Evolutionary conservation across 2,797 vertebrate species (phyloP), one percentile per base, ranked within the genome.

Genomic region (Tadarida brasiliensis): DNA sequence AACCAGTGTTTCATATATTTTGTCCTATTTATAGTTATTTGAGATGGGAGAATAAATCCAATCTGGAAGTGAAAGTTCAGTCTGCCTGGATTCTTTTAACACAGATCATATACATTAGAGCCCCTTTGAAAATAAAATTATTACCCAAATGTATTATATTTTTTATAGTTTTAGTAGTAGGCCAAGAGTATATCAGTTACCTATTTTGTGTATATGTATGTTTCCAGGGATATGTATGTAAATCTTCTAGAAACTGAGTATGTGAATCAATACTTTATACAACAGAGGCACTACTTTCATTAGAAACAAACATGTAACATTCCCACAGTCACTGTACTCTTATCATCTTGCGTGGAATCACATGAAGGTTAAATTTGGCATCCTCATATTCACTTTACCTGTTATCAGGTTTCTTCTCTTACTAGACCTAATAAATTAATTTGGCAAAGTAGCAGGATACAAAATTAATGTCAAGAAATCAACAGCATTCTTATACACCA

Each of bases 371-470:
- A 82, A 51, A 39, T 57, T 68, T 76, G 44, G 33, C 63, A 73
- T 6, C 16, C 33, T 87, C 10, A 12, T 59, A 73, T 49, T 5
- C 19, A 89, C 19, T 77, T 82, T 33, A 49, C 49, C 57, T 71
- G 22, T 57, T 94, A 92, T 86, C 16, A 26, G 57, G 39, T n/a
- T 95, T 86, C 77, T 92, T 78, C 51, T 92, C n/a, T 96, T 59
- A 71, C 44, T 89, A n/a, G n/a, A n/a, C n/a, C n/a, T n/a, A n/a
- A n/a, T n/a, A n/a, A n/a, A n/a, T n/a, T n/a, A n/a, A n/a, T n/a
- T n/a, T n/a, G n/a, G n/a, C n/a, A n/a, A n/a, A n/a, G n/a, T n/a
- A n/a, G n/a, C n/a, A n/a, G n/a, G n/a, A n/a, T n/a, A n/a, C n/a
- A n/a, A n/a, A n/a, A n/a, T n/a, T n/a, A n/a, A n/a, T n/a, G n/a